Conservation (phyloP, 2,797 vertebrate genomes). For the Coluber constrictor region DNA sequence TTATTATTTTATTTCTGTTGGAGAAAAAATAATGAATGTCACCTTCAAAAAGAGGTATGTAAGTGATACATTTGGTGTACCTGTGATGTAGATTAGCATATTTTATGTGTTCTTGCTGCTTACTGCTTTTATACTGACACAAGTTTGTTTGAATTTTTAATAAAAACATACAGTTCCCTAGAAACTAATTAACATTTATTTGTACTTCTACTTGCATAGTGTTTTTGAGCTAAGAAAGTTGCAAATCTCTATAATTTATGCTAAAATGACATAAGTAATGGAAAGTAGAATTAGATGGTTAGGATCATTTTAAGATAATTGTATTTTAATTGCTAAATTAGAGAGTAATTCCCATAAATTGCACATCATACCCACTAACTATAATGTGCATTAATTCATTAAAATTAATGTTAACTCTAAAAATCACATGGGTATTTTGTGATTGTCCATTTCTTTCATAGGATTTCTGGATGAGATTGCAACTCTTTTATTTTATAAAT, state of each 20-base stretch:
- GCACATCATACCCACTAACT: constrained; percentile 27
- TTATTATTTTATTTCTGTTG: neutral
- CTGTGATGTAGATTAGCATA: neutral
- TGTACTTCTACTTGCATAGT: constrained; percentile 21
- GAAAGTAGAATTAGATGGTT: constrained; percentile 9
- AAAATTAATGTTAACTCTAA: constrained; percentile 49
- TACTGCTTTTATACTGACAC: neutral
- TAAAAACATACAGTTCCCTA: neutral
- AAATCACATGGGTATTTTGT: constrained; percentile 46
- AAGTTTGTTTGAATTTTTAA: constrained; percentile 3
- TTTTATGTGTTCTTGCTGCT: constrained; percentile 3
- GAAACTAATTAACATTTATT: constrained; percentile 38
- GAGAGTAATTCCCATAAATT: constrained; percentile 23
- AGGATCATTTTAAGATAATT: constrained; percentile 44
- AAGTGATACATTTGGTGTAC: neutral
- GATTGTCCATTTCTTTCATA: constrained; percentile 38
- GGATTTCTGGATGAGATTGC: constrained; percentile 35
- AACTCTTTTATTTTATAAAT: neutral
- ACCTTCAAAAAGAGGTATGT: neutral
- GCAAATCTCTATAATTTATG: constrained; percentile 31
- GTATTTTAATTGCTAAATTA: constrained; percentile 51
- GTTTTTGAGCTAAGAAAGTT: constrained; percentile 43
- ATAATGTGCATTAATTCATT: constrained; percentile 48
- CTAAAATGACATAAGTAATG: constrained; percentile 23
- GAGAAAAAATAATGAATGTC: neutral